Conservation (phyloP, 2,888 invertebrate genomes). For the Xanthorhoe designata region DNA sequence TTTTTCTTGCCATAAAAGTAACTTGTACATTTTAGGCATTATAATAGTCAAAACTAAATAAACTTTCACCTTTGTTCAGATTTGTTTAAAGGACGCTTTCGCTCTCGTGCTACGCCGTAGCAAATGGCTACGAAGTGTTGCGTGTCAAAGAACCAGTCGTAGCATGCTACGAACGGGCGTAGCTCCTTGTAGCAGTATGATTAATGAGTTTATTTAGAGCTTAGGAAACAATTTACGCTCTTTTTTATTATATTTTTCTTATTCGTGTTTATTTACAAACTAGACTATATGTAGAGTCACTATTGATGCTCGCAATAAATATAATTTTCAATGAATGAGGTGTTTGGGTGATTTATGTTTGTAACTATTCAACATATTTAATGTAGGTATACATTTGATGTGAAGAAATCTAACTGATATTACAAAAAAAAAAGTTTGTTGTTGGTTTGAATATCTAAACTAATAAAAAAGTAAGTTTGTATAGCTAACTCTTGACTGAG, state of each 20-base stretch:
- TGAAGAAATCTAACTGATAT: not conserved
- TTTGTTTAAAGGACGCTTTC: constrained; percentile 15
- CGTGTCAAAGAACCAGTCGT: constrained; percentile 23
- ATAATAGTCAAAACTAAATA: not conserved
- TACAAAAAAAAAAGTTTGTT: no score
- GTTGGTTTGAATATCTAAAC: no score
- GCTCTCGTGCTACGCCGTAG: constrained; percentile 29
- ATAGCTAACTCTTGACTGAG: no score
- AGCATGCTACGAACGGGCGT: constrained; percentile 33
- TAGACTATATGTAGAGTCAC: not conserved
- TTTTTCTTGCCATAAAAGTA: no score
- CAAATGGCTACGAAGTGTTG: constrained; percentile 25
- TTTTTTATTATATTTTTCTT: constrained; percentile 5
- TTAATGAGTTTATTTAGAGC: constrained; percentile 25
- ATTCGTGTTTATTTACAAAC: not conserved
- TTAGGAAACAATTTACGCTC: constrained; percentile 12
- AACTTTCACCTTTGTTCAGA: constrained; percentile 1
- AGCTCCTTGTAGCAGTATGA: constrained; percentile 25
- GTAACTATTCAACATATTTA: not conserved
- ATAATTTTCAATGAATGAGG: not conserved
- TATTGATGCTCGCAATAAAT: not conserved
- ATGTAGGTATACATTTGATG: not conserved
- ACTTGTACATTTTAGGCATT: no score
- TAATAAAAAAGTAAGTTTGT: no score
- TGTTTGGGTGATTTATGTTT: not conserved